A percentile compares a stretch with the other conserved stretches of the same genome.
Evolutionary conservation across 2,888 invertebrate species (phyloP).

Genomic region (Lampropteryx suffumata): DNA sequence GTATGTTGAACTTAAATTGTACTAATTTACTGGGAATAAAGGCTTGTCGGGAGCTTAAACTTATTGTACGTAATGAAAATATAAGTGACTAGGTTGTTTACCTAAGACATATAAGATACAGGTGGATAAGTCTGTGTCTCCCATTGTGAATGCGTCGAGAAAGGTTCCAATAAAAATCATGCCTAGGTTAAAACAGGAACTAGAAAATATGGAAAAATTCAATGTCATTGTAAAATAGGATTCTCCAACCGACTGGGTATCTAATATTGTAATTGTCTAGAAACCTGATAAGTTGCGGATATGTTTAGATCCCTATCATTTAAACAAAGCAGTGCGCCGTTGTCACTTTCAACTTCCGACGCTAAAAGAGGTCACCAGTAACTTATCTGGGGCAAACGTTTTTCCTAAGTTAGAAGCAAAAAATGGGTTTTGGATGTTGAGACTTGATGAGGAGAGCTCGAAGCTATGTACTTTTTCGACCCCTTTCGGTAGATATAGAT

Average conservation of each 20-base stretch:
- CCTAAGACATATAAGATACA: conserved; percentile 3
- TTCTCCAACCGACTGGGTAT: conserved; percentile 10
- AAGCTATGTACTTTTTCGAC: conserved; percentile 10
- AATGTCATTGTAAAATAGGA: conserved; percentile 10
- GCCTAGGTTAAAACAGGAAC: conserved; percentile 7
- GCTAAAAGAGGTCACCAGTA: conserved; percentile 1
- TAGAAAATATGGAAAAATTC: too few relatives aligned
- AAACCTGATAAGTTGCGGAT: conserved; percentile 4
- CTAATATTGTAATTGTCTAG: conserved; percentile 9
- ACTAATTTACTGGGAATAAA: too few relatives aligned
- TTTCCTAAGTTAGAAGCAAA: conserved; percentile 4
- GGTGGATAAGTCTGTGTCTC: too few relatives aligned
- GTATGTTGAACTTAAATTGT: too few relatives aligned
- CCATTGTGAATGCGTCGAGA: conserved; percentile 11
- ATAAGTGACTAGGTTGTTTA: conserved; percentile 1
- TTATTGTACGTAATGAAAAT: too few relatives aligned
- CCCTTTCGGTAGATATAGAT: too few relatives aligned
- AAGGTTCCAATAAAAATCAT: conserved; percentile 7
- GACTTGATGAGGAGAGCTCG: conserved; percentile 4
- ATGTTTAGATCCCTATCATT: conserved; percentile 4
- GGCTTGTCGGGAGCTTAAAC: too few relatives aligned
- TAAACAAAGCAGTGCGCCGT: conserved; percentile 5
- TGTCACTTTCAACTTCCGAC: conserved; percentile 7
- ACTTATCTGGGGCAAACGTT: not conserved
- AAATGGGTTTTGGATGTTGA: conserved; percentile 12